Evolutionary conservation across 1,140 invertebrate genomes (phyloP).

Genomic region (Leptestheria dahalacensis): DNA sequence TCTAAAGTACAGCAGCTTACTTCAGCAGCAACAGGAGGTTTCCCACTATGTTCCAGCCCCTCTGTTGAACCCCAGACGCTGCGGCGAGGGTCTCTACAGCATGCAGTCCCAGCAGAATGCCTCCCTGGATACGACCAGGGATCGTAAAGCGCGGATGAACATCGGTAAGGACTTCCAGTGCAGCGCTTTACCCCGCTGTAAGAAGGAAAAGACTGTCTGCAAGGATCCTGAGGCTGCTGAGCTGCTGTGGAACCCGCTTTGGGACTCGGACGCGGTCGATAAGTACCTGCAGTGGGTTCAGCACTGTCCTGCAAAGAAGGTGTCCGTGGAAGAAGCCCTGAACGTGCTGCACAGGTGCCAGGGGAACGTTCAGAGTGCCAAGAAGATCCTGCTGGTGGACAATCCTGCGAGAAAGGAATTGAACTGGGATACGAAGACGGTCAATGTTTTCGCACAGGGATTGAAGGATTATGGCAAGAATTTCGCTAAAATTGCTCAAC

Average conservation of each 20-base stretch:
- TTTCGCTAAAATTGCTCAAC: slow-evolving; percentile 70
- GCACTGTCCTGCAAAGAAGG: too few relatives aligned
- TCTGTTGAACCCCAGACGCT: slow-evolving; percentile 3
- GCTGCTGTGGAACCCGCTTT: neutral
- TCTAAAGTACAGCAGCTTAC: neutral
- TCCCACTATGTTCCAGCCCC: slow-evolving; percentile 39
- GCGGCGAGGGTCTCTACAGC: neutral
- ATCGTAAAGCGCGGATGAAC: neutral
- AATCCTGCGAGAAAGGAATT: slow-evolving; percentile 31
- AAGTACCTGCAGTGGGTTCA: too few relatives aligned
- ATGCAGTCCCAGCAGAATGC: slow-evolving; percentile 7
- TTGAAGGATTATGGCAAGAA: slow-evolving; percentile 85
- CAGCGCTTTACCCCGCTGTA: neutral
- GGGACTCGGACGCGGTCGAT: neutral
- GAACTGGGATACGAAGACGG: slow-evolving; percentile 70
- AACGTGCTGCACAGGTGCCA: slow-evolving; percentile 71
- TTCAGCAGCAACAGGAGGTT: neutral
- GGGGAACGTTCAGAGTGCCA: slow-evolving; percentile 58
- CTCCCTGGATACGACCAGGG: slow-evolving; percentile 26
- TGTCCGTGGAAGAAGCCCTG: slow-evolving; percentile 65
- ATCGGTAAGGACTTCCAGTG: slow-evolving; percentile 5
- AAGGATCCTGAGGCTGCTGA: neutral
- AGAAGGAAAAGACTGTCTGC: neutral
- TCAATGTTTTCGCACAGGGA: slow-evolving; percentile 72
- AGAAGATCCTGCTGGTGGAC: neutral